Evolutionary conservation across 2,888 invertebrate species (phyloP), one percentile per base, ranked within the genome.

Genomic region (Lutraria lutraria): DNA sequence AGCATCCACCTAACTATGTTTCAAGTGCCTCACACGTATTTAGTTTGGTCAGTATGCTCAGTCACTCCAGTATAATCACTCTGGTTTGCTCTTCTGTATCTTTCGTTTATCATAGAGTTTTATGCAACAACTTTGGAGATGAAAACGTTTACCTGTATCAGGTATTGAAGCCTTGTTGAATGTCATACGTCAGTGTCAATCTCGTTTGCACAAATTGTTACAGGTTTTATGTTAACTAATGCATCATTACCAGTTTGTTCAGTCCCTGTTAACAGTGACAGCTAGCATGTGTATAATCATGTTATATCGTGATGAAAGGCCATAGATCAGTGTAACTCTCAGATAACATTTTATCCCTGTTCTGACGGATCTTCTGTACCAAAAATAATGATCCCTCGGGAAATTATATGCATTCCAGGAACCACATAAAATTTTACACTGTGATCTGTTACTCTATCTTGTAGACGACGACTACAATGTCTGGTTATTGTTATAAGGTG

Each of bases 181-280:
- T 25, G 25, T 10, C n/a, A 68, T n/a, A 68, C 12, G 63, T 68
- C 63, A n/a, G 43, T 68, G 63, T 68, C 63, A 68, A 68, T 68
- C 12, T 68, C 25, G 63, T 68, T 4, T n/a, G 25, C 63, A 68
- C 25, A 25, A 25, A 68, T 68, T 68, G 8, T 10, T 4, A 25
- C 63, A 68, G 8, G 63, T 25, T 68, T 25, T 68, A 25, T 68
- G 63, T 25, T n/a, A 68, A 13, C 63, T 25, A n/a, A 68, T 68
- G 25, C 63, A 68, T 68, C 63, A 68, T 68, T 25, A 25, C 25
- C 63, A 68, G 63, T 68, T 68, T 68, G 63, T 68, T 68, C 63
- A 68, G n/a, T 68, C 25, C n/a, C n/a, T 68, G 63, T n/a, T 68
- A 25, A 68, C 63, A 68, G 2, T 68, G 63, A 68, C 63, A 68